phyloP scores from a whole-genome alignment of 2,797 vertebrate genomes.

The Chelon auratus region DNA sequence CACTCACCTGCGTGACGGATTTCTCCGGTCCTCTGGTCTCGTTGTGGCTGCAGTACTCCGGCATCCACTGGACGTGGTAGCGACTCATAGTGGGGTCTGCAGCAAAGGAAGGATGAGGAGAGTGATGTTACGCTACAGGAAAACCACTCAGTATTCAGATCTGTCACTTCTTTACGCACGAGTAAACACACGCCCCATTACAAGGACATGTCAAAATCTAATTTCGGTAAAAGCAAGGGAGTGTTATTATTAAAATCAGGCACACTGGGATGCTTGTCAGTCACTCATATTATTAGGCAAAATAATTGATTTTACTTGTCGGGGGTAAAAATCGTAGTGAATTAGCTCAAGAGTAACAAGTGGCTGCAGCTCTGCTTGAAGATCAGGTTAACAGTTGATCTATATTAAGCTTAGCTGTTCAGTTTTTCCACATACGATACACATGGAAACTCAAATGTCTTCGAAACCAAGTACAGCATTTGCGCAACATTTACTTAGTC shows the following conservation, averaged over 20 bases:
- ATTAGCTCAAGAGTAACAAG: neutral
- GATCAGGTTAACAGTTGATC: neutral
- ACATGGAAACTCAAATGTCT: neutral
- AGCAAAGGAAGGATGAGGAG: slow-evolving; percentile 15
- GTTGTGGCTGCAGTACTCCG: slow-evolving; percentile 91
- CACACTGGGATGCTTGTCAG: neutral
- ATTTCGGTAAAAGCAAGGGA: neutral
- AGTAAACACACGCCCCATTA: neutral
- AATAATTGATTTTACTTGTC: too few species aligned
- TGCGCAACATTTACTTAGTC: neutral
- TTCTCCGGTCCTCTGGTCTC: slow-evolving; percentile 85
- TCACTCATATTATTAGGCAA: too few species aligned
- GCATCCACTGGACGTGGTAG: slow-evolving; percentile 92
- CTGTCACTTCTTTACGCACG: neutral
- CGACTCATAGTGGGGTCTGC: slow-evolving; percentile 84
- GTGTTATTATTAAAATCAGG: neutral
- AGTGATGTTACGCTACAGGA: neutral
- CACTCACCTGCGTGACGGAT: slow-evolving; percentile 91
- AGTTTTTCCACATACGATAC: neutral
- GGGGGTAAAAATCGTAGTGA: too few species aligned
- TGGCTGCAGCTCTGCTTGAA: neutral
- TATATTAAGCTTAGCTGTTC: neutral
- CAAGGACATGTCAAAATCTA: neutral
- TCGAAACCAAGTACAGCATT: neutral
- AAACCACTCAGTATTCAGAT: neutral